A percentile compares a stretch with the other conserved stretches of the same genome.
Conservation (phyloP, 2,113 vertebrate genomes). For the Equus quagga region DNA sequence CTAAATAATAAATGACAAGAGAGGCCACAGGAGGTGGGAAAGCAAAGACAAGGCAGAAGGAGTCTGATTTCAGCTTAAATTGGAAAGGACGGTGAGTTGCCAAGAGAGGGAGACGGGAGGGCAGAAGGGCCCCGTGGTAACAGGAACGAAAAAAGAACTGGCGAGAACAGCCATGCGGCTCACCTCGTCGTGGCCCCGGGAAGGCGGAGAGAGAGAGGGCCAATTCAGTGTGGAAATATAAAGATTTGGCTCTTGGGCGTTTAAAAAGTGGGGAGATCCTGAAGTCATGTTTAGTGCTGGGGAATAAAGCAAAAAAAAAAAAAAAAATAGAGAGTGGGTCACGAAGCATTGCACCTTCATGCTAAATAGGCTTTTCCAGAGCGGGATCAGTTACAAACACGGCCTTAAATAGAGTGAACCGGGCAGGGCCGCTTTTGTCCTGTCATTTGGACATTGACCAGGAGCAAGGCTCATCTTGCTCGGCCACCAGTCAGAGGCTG, state of each 20-base stretch:
- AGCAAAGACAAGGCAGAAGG: conserved; percentile 22
- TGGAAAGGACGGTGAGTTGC: conserved; percentile 40
- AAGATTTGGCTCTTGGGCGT: neutral
- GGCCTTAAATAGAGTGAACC: neutral
- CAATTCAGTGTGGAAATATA: neutral
- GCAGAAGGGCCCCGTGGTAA: neutral
- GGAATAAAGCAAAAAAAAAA: conserved; percentile 18
- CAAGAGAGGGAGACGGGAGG: neutral
- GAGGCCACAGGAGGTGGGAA: conserved; percentile 40
- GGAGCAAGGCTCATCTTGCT: neutral
- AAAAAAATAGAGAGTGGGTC: neutral
- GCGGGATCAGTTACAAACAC: neutral
- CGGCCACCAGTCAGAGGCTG: neutral
- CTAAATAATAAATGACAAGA: conserved; percentile 80
- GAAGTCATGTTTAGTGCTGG: neutral
- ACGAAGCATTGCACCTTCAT: neutral
- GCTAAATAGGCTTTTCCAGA: neutral
- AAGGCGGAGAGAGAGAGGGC: neutral
- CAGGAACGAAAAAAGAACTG: neutral
- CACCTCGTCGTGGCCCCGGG: neutral
- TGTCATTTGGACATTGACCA: neutral
- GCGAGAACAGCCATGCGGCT: neutral
- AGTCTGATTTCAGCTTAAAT: conserved; percentile 69
- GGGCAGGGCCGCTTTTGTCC: neutral
- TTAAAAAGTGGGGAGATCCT: neutral